A percentile compares a stretch with the other conserved stretches of the same genome.
These are phyloP conservation scores for Chloropsis cyanopogon DNA, from an alignment of 2,113 vertebrate species.

Conservation along the genomic window DNA sequence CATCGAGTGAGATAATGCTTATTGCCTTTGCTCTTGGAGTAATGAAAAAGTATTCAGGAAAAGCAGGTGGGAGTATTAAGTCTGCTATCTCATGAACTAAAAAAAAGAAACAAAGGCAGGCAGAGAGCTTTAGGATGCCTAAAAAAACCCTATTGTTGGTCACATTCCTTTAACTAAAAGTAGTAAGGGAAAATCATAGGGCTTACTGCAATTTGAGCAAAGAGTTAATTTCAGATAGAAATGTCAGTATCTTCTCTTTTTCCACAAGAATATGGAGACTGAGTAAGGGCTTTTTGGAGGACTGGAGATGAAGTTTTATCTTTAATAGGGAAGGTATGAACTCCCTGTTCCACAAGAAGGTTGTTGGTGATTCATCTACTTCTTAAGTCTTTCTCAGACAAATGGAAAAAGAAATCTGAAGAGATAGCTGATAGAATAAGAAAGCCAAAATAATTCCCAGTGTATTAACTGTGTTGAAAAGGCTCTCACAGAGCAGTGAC, in stretches of 20 bases:
- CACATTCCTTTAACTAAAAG: neutral
- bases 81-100: neutral
- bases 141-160: neutral
- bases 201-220: neutral
- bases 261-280: neutral
- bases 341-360: neutral
- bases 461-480: neutral
- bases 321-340: neutral
- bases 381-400: neutral
- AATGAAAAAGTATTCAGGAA: neutral
- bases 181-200: neutral
- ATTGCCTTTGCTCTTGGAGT: neutral
- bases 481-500: neutral
- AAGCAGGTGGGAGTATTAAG: neutral
- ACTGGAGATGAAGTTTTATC: neutral
- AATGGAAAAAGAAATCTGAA: neutral
- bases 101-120: neutral
- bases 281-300: neutral
- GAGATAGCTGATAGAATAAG: neutral
- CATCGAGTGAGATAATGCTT: neutral
- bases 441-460: neutral
- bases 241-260: neutral
- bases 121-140: neutral
- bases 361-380: neutral
- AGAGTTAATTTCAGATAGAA: neutral